Percentiles rank a stretch among this genome's conserved stretches.
Evolutionary conservation across 2,797 vertebrate genomes (phyloP).

Genomic region (Rachycentron canadum): DNA sequence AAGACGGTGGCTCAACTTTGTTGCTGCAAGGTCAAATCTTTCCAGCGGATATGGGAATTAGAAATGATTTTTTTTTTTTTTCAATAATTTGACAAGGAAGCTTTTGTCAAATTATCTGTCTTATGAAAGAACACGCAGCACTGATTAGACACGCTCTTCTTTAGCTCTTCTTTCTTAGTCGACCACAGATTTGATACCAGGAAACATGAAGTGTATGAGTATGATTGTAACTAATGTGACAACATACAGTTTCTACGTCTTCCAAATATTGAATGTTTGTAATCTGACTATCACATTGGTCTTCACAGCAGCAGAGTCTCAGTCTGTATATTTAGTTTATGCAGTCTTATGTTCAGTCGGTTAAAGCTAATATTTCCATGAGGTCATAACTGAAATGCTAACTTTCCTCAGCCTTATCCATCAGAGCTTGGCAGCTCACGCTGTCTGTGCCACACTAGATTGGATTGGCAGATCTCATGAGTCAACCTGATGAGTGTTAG

Average conservation of each 20-base stretch:
- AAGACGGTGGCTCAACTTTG: constrained; percentile 22
- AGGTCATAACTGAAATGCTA: neutral
- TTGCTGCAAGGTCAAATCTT: constrained; percentile 58
- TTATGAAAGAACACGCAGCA: constrained; percentile 1
- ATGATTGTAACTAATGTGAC: neutral
- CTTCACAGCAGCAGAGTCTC: neutral
- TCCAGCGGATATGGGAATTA: constrained; percentile 57
- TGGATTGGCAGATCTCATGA: constrained; percentile 20
- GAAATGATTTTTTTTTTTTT: neutral
- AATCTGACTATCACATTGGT: neutral
- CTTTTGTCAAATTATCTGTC: constrained; percentile 19
- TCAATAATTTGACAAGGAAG: constrained; percentile 22
- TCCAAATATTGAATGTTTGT: constrained; percentile 18
- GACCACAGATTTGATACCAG: neutral
- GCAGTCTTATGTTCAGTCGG: constrained; percentile 8
- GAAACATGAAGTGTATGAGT: neutral
- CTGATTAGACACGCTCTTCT: neutral
- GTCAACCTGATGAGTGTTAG: constrained; percentile 20
- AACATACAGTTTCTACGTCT: neutral
- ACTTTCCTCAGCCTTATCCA: neutral
- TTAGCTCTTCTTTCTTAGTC: neutral
- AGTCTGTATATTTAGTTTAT: neutral
- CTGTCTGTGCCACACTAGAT: neutral
- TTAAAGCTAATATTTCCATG: constrained; percentile 35
- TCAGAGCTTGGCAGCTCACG: neutral